A percentile compares a stretch with the other conserved stretches of the same genome.
Evolutionary conservation across 2,113 vertebrate species (phyloP).

Genomic region (Bombycilla garrulus): DNA sequence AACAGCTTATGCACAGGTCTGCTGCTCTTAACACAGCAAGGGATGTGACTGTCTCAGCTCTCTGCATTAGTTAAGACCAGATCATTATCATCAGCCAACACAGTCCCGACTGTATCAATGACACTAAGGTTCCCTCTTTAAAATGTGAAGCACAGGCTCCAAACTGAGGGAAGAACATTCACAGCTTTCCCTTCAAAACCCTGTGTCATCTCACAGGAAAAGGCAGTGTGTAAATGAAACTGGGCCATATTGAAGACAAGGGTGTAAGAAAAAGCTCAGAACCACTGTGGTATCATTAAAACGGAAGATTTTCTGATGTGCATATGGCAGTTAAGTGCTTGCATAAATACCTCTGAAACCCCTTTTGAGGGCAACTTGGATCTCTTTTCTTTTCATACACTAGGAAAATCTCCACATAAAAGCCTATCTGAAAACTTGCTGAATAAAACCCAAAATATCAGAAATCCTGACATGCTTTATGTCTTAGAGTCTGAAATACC

Average conservation of each 20-base stretch:
- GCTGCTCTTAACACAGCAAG: not conserved
- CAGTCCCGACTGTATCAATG: not conserved
- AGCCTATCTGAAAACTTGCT: not conserved
- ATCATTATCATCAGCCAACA: not conserved
- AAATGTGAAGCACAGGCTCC: not conserved
- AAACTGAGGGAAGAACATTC: not conserved
- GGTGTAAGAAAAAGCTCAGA: not conserved
- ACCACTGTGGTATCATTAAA: not conserved
- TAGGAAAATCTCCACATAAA: not conserved
- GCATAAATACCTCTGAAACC: not conserved
- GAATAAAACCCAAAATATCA: not conserved
- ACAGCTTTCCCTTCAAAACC: not conserved
- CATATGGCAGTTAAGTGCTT: not conserved
- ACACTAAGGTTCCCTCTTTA: not conserved
- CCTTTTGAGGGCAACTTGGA: not conserved
- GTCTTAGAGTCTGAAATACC: not conserved
- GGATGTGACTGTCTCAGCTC: not conserved
- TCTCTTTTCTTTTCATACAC: not conserved
- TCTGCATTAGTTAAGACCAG: not conserved
- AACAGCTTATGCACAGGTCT: not conserved
- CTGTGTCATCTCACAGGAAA: not conserved
- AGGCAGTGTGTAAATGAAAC: not conserved
- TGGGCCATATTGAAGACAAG: not conserved
- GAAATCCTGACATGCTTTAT: not conserved
- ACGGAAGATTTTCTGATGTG: not conserved